Percentiles rank a stretch among this genome's conserved stretches.
These are phyloP conservation scores for Amiota mariae DNA, from an alignment of 2,888 invertebrate species.

Conservation along the genomic window DNA sequence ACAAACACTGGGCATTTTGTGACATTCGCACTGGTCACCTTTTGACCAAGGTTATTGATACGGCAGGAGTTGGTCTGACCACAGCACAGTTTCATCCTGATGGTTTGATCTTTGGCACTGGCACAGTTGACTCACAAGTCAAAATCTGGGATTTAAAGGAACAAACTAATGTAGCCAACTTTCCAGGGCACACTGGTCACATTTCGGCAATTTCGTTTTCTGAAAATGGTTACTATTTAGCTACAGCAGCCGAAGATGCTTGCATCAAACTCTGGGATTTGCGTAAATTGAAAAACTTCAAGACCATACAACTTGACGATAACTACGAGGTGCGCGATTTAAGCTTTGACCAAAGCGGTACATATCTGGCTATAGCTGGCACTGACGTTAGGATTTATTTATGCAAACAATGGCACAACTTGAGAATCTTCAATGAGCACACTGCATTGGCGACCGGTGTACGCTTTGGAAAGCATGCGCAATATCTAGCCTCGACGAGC, in stretches of 20 bases:
- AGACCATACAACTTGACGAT: constrained; percentile 94
- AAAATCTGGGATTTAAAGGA: constrained; percentile 99
- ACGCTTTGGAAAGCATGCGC: constrained; percentile 95
- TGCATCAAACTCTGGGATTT: constrained; percentile 99
- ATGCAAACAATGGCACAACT: constrained; percentile 97
- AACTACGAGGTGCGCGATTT: constrained; percentile 92
- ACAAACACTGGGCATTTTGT: constrained; percentile 99
- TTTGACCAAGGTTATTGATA: constrained; percentile 87
- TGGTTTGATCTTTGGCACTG: constrained; percentile 98
- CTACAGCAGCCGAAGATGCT: constrained; percentile 97
- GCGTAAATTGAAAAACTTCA: constrained; percentile 98
- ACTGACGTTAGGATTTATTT: constrained; percentile 95
- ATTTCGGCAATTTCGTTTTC: constrained; percentile 99
- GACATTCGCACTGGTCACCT: constrained; percentile 95
- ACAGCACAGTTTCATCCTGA: constrained; percentile 99
- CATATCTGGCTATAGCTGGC: constrained; percentile 96
- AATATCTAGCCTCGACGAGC: constrained; percentile 94
- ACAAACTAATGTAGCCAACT: constrained; percentile 97
- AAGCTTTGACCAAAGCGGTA: constrained; percentile 98
- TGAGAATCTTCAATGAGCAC: constrained; percentile 94
- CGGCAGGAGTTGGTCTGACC: constrained; percentile 85
- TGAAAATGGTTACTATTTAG: constrained; percentile 99
- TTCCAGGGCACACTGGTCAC: constrained; percentile 95
- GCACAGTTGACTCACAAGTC: constrained; percentile 93
- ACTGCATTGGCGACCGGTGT: constrained; percentile 98